Evolutionary conservation across 2,797 vertebrate species (phyloP), one percentile per base, ranked within the genome.

Genomic region (Poecilia gillii): DNA sequence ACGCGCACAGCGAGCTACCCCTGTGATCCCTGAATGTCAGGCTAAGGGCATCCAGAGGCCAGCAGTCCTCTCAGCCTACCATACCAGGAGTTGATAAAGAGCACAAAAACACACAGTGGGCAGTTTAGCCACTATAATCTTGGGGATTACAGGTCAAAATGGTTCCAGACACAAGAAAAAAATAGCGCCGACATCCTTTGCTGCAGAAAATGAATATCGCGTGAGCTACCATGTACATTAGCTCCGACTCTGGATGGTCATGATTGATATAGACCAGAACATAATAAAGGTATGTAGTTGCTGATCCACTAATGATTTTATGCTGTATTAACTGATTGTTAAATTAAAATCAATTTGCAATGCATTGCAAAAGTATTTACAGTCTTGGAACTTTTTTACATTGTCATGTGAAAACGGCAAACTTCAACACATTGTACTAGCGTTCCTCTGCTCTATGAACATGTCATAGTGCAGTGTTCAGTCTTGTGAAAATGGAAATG

Each of bases 11-110:
- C 87, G 13, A 92, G 89, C 84, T 84, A 85, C 90, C 90, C 78
- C 87, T 90, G 85, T 92, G 93, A 93, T 92, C 90, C 86, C 88
- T 92, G 93, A 95, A 93, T 92, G 93, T 94, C 93, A 93, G 90
- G 80, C 82, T 89, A 90, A 94, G 93, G 93, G 91, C 93, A 89
- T 89, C 87, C 85, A 88, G 90, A 89, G 91, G 90, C 91, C 90
- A 86, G 87, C 84, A 70, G 87, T 93, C 89, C 86, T 91, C 89
- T 90, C 88, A 81, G 91, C 86, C 87, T 57, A 73, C 87, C 87
- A 79, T 90, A 91, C 91, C 86, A 73, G 87, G 87, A 92, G 89
- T 87, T 88, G 90, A 93, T 91, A 91, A 91, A 89, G 87, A 93
- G 91, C 90, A 88, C 73, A 74, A 85, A 90, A 89, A 89, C 92